Evolutionary conservation across 2,113 vertebrate species (phyloP).

Genomic region (Bubalus kerabau): DNA sequence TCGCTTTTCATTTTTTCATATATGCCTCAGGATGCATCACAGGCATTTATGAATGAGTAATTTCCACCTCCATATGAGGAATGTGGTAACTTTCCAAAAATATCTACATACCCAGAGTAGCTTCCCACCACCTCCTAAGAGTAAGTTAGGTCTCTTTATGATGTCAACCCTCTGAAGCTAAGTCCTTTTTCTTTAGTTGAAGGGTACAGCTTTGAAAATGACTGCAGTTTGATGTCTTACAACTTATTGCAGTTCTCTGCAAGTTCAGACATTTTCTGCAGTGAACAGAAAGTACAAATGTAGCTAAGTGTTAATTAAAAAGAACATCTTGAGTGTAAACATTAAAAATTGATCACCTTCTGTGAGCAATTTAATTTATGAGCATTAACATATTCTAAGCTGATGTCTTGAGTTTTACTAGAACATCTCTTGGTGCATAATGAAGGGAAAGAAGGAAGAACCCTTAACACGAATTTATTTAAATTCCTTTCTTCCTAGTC

Average conservation of each 20-base stretch:
- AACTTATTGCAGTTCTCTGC: constrained; percentile 39
- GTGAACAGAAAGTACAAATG: constrained; percentile 67
- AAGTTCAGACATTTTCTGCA: constrained; percentile 56
- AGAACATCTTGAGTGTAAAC: constrained; percentile 78
- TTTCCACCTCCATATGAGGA: background rate
- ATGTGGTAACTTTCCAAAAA: background rate
- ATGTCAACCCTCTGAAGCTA: background rate
- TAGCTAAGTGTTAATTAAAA: constrained; percentile 74
- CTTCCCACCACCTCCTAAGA: background rate
- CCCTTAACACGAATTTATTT: constrained; percentile 16
- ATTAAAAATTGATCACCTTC: constrained; percentile 78
- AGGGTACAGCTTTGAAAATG: constrained; percentile 27
- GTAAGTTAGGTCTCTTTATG: background rate
- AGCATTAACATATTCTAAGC: constrained; percentile 69
- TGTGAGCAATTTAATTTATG: constrained; percentile 73
- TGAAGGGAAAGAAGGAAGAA: constrained; percentile 11
- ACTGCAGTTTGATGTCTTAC: constrained; percentile 20
- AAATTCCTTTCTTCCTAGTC: constrained; percentile 38
- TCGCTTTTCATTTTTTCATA: background rate
- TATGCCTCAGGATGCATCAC: background rate
- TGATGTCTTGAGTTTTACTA: constrained; percentile 64
- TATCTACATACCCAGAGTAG: background rate
- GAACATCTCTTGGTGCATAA: constrained; percentile 40
- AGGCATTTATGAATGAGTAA: background rate
- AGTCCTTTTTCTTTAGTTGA: background rate